Base-by-base conservation (phyloP, 2,113 vertebrate species). In the Colius striatus region DNA sequence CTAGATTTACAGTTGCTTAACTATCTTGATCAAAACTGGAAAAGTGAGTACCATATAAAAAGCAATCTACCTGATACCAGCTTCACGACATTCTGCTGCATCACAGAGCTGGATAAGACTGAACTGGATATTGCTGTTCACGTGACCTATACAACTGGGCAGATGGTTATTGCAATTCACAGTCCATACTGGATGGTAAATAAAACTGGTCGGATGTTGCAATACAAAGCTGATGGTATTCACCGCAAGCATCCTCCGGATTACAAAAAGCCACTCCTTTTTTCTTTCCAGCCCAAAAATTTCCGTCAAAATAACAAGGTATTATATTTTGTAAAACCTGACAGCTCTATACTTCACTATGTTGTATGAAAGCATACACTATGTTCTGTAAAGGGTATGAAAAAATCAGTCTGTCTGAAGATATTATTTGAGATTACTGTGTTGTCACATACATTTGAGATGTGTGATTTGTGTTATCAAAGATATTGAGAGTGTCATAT, bases 121-220 rank as follows among this genome's bases (percentile, higher is more conserved):
- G 98, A 99, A 82, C 95, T 99, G 81, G 99, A 99, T 93, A 99
- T 99, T 94, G 99, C 98, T 48, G 93, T 99, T 47, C 99, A 99
- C 2, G 96, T 99, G 84, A 98, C 98, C 76, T 99, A 99, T 36
- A 98, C 98, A 65, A 96, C 93, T n/a, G 99, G 99, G 58, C 98
- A 99, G 95, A 97, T 98, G 23, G 66, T 98, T 92, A 87, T 99
- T 81, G 98, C 98, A 54, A 97, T 99, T 95, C 98, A 99, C 90
- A 99, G 99, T 68, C 99, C 99, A 0, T 99, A 99, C 68, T 99
- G 99, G 99, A 99, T 99, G 99, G 97, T 99, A 72, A 99, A 99
- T 97, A 99, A 99, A 97, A 99, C 99, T 0, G 98, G 98, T 50
- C 98, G 99, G 79, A 96, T 99, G 98, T 95, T 99, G 91, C 99